Conservation (phyloP, 2,888 invertebrate species). For the Dynastes tityus region DNA sequence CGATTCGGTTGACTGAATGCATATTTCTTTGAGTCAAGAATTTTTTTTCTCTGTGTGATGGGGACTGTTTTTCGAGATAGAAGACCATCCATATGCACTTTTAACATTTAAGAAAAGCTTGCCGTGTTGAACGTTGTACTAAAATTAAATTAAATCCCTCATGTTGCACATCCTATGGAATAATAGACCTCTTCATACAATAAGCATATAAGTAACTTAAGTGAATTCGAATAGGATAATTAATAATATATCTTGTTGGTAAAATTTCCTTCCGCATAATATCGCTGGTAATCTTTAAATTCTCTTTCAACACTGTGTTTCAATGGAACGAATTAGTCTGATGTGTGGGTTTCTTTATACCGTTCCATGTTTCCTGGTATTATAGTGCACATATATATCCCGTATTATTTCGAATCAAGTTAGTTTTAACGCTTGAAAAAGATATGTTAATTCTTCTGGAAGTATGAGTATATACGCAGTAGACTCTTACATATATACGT, state of each 20-base stretch:
- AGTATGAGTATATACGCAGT: background rate
- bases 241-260: conserved; percentile 28
- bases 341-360: conserved; percentile 13
- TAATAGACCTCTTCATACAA: background rate
- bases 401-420: background rate
- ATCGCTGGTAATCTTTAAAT: conserved; percentile 1
- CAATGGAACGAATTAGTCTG: background rate
- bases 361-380: background rate
- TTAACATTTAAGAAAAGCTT: too few species aligned
- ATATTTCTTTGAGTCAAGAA: too few species aligned
- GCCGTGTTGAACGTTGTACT: too few species aligned
- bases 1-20: too few species aligned
- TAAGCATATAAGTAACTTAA: conserved; percentile 30
- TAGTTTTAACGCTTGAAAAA: background rate
- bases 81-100: too few species aligned
- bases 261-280: background rate
- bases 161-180: too few species aligned
- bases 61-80: too few species aligned
- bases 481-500: background rate
- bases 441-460: background rate
- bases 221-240: conserved; percentile 36
- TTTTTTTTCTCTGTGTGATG: too few species aligned
- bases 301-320: conserved; percentile 32
- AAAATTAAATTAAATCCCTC: too few species aligned
- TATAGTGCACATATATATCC: background rate